Evolutionary conservation across 2,888 invertebrate species (phyloP), one percentile per base, ranked within the genome.

Genomic region (Glaucopsyche alexis): DNA sequence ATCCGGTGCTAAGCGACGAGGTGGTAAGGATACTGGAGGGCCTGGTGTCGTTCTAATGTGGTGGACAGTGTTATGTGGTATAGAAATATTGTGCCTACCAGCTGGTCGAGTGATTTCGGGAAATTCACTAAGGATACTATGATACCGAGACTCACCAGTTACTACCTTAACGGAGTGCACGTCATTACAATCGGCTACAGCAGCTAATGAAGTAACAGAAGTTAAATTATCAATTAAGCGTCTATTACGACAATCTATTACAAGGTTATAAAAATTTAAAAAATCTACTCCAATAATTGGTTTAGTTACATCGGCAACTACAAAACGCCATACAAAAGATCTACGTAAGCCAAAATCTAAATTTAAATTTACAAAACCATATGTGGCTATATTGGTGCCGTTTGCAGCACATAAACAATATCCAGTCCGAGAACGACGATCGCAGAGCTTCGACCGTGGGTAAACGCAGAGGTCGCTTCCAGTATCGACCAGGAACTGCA

Each of bases 211-310:
- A n/a, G 52, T 60, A 7, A 78, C 60, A 13, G 71, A 71, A n/a
- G n/a, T n/a, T n/a, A n/a, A n/a, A n/a, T n/a, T n/a, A n/a, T n/a
- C n/a, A n/a, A n/a, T n/a, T n/a, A 85, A 60, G 0, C 78, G 74
- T 7, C 75, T 72, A 19, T 81, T 77, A 7, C 75, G 73, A 6
- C 80, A 52, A 71, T 84, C 83, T 2, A 83, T 81, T 0, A 85
- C 74, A 0, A 86, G 74, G 11, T 78, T 78, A 71, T 78, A 84
- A 72, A 80, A 78, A 1, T 60, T 66, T 14, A 85, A 73, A 72
- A 86, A 83, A 76, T 84, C 83, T 0, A 79, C 82, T 2, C 83
- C 82, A 38, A 85, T 83, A 11, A 85, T 84, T 0, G 85, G 80
- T 29, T 78, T 80, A 0, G 81, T 75, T 38, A 73, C 60, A 40